Evolutionary conservation across 2,113 vertebrate genomes (phyloP), one percentile per base, ranked within the genome.

Genomic region (Protobothrops mucrosquamatus): DNA sequence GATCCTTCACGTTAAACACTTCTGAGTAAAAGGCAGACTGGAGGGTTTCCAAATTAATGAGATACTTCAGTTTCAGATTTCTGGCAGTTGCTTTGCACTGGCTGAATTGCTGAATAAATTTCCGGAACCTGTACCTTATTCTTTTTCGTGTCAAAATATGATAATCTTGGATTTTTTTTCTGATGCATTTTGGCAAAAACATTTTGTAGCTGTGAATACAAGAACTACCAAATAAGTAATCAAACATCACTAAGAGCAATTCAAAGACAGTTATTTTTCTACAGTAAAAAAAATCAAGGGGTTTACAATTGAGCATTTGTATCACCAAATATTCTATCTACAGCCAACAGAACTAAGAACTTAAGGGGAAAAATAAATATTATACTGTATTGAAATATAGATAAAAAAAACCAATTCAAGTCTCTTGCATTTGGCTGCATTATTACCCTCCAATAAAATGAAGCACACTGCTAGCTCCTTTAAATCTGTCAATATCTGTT

Each of bases 61-160:
- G 98, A 96, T 99, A 99, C 90, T 99, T 99, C 93, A 99, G 98
- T 97, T 98, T 99, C 96, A 99, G 97, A 96, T 99, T 99, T 88
- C 98, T 98, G 91, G 98, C 97, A 26, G 98, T 98, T 95, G 98
- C 98, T 97, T 98, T 99, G 97, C 99, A 99, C 81, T 98, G 98
- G 74, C 98, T 97, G 96, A 99, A 99, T 92, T 99, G 98, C 94
- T 98, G 98, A 96, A 99, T 99, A 97, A 99, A 99, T 96, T 96
- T 98, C 94, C 97, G 98, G 97, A 99, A 99, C 94, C 99, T 98
- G 94, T 98, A 99, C 89, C 99, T 98, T 97, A 99, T 99, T 95
- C 99, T 97, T 96, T 99, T 99, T 89, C 99, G 97, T 1, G 99
- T 99, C 95, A 99, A 96, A 95, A 99, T 98, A 97, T 99, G 99